phyloP scores from a whole-genome alignment of 2,113 vertebrate genomes.

The Recurvirostra avosetta region DNA sequence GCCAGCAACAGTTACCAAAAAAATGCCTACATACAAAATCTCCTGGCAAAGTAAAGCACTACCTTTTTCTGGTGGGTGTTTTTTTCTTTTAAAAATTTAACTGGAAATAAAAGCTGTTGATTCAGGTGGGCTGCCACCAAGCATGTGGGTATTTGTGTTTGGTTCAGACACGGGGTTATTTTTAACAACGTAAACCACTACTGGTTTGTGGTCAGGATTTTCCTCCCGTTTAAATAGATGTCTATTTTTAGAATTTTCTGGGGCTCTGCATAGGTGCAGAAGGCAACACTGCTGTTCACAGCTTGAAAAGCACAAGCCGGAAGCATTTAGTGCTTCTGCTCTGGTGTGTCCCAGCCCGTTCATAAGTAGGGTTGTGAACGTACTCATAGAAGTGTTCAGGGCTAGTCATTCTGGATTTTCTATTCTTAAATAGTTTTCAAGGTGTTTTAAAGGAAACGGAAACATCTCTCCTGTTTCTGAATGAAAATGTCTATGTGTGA shows the following conservation, averaged over 20 bases:
- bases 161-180: neutral
- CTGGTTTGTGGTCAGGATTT: neutral
- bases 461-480: neutral
- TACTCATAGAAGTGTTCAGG: neutral
- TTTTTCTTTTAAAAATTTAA: neutral
- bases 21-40: neutral
- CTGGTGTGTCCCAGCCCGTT: neutral
- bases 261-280: neutral
- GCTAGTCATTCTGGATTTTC: neutral
- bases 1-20: neutral
- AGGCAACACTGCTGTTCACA: neutral
- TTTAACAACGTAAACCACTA: neutral
- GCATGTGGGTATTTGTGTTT: neutral
- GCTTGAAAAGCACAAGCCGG: neutral
- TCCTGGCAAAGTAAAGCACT: neutral
- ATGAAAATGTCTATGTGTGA: neutral
- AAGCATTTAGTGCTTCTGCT: neutral
- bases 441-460: neutral
- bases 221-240: neutral
- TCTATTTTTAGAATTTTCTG: neutral
- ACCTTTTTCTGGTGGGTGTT: neutral
- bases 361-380: neutral
- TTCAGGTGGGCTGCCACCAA: neutral
- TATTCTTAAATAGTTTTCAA: neutral
- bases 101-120: neutral